Evolutionary conservation across 2,113 vertebrate genomes (phyloP).

Genomic region (Nematolebias whitei): DNA sequence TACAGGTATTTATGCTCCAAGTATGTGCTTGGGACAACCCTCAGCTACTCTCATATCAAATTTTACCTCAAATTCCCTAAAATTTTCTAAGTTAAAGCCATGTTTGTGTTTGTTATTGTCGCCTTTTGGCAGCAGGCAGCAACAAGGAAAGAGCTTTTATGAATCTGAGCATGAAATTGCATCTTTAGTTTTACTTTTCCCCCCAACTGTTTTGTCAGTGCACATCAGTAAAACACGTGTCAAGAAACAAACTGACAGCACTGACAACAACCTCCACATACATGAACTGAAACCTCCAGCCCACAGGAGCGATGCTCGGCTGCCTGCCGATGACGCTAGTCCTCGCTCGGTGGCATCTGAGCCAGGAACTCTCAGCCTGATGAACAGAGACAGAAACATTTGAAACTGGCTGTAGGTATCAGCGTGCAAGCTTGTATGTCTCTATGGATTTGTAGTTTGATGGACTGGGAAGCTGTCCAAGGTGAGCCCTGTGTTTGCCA

Average conservation of each 20-base stretch:
- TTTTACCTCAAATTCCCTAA: too few relatives aligned
- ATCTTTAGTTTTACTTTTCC: too few relatives aligned
- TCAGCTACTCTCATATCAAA: too few relatives aligned
- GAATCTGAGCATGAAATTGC: too few relatives aligned
- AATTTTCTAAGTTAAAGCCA: too few relatives aligned
- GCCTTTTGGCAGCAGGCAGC: too few relatives aligned
- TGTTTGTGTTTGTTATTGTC: too few relatives aligned
- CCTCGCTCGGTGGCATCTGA: constrained; percentile 13
- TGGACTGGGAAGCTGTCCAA: not conserved
- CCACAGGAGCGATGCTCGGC: not conserved
- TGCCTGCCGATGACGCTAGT: not conserved
- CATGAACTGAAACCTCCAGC: not conserved
- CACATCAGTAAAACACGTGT: not conserved
- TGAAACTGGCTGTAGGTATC: not conserved
- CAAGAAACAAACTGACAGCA: not conserved
- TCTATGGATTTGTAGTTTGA: not conserved
- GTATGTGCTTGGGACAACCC: too few relatives aligned
- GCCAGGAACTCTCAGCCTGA: constrained; percentile 12
- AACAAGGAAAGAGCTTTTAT: too few relatives aligned
- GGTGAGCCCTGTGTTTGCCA: constrained; percentile 1
- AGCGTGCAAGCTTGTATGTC: not conserved
- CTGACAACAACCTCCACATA: constrained; percentile 1
- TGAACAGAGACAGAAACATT: constrained; percentile 8
- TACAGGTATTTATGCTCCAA: too few relatives aligned
- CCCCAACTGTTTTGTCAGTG: not conserved